Base-by-base conservation (phyloP, 2,113 vertebrate genomes). In the Phoenicopterus ruber region DNA sequence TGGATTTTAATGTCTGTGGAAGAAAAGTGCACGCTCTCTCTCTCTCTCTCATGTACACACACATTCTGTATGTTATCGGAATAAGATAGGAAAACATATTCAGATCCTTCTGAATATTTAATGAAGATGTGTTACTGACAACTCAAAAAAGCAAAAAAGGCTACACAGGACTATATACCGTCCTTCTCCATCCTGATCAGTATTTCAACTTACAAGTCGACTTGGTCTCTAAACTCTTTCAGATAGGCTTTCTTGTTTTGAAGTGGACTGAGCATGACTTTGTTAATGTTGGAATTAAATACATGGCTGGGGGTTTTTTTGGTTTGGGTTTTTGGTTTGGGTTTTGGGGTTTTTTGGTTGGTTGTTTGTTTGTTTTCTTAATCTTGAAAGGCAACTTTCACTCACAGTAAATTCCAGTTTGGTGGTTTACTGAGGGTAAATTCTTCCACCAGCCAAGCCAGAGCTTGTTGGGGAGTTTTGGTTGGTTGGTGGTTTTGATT, bases 391-490 rank as follows among this genome's bases (percentile, higher is more conserved):
- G 5, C n/a, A 82, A 19, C 9, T 77, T 95, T 63, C 42, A 67
- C 4, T 46, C 55, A 73, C 32, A 67, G 28, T 52, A 55, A 74
- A 58, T 91, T 94, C 22, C 28, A 61, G 12, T 84, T 54, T 73
- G 7, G 16, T 84, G 11, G 5, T 46, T 67, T 44, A 70, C 17
- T 17, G 18, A 78, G 36, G 14, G 9, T 36, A 21, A 93, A 26
- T 42, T 86, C 38, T 82, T 71, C 11, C 20, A 40, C 19, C 18
- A 62, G 24, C 24, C 36, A n/a, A 85, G 42, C 46, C 18, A 71
- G 18, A 36, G 6, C 3, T 70, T 38, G 2, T 4, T 40, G 24
- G 5, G 0, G 5, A 32, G 8, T 36, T 21, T 31, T 24, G 3
- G 4, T 62, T 40, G 6, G 5, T n/a, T n/a, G n/a, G n/a, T n/a